Evolutionary conservation across 2,888 invertebrate species (phyloP).

Genomic region (Nomada flava): DNA sequence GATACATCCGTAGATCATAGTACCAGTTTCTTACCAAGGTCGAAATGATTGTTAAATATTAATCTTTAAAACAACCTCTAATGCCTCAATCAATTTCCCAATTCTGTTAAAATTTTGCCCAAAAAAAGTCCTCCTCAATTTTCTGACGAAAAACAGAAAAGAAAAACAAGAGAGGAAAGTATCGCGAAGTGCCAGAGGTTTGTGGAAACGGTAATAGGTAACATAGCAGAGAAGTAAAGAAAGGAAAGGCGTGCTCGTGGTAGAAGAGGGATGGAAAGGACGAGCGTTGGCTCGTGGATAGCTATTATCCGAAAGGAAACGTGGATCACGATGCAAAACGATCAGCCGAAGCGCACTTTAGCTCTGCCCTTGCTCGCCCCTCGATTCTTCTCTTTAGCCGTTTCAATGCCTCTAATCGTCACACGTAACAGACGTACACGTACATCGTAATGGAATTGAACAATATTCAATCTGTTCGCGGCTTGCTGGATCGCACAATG

Average conservation of each 20-base stretch:
- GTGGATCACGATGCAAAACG: slow-evolving; percentile 56
- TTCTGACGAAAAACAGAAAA: not conserved
- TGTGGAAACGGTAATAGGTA: slow-evolving; percentile 44
- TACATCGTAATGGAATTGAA: slow-evolving; percentile 37
- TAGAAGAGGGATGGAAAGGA: slow-evolving; percentile 33
- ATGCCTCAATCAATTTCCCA: not conserved
- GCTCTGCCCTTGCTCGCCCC: slow-evolving; percentile 27
- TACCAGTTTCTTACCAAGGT: not conserved
- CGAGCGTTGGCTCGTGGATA: slow-evolving; percentile 27
- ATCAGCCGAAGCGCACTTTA: slow-evolving; percentile 29
- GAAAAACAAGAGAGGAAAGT: slow-evolving; percentile 1
- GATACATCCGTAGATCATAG: not conserved
- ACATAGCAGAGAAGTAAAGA: slow-evolving; percentile 35
- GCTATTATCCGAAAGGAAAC: slow-evolving; percentile 49
- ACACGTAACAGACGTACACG: slow-evolving; percentile 35
- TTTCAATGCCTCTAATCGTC: slow-evolving; percentile 53
- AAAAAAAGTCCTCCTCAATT: slow-evolving; percentile 16
- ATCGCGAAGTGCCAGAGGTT: slow-evolving; percentile 3
- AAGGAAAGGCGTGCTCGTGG: slow-evolving; percentile 25
- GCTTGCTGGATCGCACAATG: not conserved
- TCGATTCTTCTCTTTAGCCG: slow-evolving; percentile 34
- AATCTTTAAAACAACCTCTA: not conserved
- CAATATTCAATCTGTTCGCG: slow-evolving; percentile 20
- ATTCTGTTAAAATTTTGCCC: slow-evolving; percentile 6
- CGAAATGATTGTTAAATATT: no score